phyloP scores from a whole-genome alignment of 1,140 invertebrate species.

The Drosophila varians region DNA sequence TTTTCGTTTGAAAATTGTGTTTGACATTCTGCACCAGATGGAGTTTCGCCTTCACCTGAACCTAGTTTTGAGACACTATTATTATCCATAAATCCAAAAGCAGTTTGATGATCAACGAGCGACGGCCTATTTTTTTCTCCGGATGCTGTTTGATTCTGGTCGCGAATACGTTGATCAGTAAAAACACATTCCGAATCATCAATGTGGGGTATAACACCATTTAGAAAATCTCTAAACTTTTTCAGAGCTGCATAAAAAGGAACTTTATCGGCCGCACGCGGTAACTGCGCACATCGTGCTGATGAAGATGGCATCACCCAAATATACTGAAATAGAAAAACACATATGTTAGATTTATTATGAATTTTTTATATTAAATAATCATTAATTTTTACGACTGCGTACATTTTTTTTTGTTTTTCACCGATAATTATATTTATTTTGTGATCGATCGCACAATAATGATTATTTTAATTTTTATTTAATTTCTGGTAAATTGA shows the following conservation, averaged over 20 bases:
- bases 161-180: slow-evolving; percentile 90
- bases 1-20: slow-evolving; percentile 36
- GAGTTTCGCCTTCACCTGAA: slow-evolving; percentile 14
- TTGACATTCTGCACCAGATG: slow-evolving; percentile 10
- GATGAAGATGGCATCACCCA: slow-evolving; percentile 99
- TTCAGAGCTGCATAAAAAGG: slow-evolving; percentile 97
- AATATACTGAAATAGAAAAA: slow-evolving; percentile 89
- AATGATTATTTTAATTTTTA: too few relatives aligned
- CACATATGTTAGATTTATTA: background rate
- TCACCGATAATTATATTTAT: too few relatives aligned
- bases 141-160: slow-evolving; percentile 75
- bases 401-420: too few relatives aligned
- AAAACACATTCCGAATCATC: slow-evolving; percentile 97
- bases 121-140: slow-evolving; percentile 1
- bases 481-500: too few relatives aligned
- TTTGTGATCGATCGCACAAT: too few relatives aligned
- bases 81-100: slow-evolving; percentile 36
- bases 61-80: background rate
- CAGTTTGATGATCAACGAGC: slow-evolving; percentile 14
- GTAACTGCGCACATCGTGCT: slow-evolving; percentile 97
- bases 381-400: too few relatives aligned
- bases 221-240: slow-evolving; percentile 97
- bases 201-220: slow-evolving; percentile 93
- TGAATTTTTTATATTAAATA: too few relatives aligned
- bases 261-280: slow-evolving; percentile 97